phyloP scores from a whole-genome alignment of 2,888 invertebrate species.

The Aradus depressus region DNA sequence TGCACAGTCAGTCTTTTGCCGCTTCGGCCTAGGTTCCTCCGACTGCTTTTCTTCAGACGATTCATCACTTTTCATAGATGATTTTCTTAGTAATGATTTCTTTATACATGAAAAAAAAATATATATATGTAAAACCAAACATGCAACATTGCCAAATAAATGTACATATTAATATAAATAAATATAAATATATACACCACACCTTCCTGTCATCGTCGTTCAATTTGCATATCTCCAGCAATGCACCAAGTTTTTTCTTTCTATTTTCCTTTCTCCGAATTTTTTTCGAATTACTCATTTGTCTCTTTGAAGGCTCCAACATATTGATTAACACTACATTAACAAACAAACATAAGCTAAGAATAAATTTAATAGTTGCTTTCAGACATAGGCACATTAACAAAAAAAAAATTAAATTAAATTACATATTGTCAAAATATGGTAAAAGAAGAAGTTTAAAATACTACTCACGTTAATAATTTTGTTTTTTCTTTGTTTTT shows the following conservation, averaged over 20 bases:
- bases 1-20: constrained; percentile 14
- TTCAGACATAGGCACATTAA: too few relatives aligned
- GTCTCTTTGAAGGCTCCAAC: constrained; percentile 34
- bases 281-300: constrained; percentile 48
- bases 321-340: too few relatives aligned
- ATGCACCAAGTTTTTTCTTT: constrained; percentile 50
- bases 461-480: too few relatives aligned
- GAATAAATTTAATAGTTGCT: too few relatives aligned
- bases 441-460: too few relatives aligned
- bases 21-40: constrained; percentile 16
- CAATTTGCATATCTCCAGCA: constrained; percentile 47
- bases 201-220: constrained; percentile 47
- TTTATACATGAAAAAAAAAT: neutral
- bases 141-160: neutral
- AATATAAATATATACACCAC: constrained; percentile 1
- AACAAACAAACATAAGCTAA: too few relatives aligned
- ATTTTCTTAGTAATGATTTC: too few relatives aligned
- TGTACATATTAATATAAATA: neutral
- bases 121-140: neutral
- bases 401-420: too few relatives aligned
- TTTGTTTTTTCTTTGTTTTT: too few relatives aligned
- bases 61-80: too few relatives aligned
- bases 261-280: constrained; percentile 36
- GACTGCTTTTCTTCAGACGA: neutral
- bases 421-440: too few relatives aligned